Conservation (phyloP, 1,140 invertebrate species). For the Diorhabda sublineata region DNA sequence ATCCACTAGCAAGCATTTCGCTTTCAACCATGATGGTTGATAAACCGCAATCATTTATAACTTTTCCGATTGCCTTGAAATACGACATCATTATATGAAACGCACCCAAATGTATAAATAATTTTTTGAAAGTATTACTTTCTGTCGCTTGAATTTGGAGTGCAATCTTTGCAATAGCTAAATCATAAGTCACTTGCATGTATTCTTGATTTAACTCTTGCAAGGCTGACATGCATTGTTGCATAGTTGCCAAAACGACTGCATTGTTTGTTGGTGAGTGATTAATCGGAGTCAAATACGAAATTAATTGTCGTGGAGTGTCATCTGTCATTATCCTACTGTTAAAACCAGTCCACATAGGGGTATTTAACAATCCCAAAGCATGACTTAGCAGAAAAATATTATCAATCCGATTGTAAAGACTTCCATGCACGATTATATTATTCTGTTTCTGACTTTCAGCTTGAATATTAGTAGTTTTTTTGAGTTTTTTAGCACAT, state of each 20-base stretch:
- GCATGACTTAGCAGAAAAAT: slow-evolving; percentile 30
- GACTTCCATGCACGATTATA: too few species aligned
- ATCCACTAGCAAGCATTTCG: slow-evolving; percentile 6
- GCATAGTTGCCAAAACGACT: slow-evolving; percentile 33
- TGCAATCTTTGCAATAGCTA: slow-evolving; percentile 43
- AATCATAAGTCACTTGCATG: slow-evolving; percentile 28
- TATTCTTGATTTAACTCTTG: too few species aligned
- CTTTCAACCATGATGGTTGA: slow-evolving; percentile 41
- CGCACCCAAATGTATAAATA: slow-evolving; percentile 40
- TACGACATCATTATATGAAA: slow-evolving; percentile 37
- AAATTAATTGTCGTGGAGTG: slow-evolving; percentile 21
- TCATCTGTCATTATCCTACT: slow-evolving; percentile 1
- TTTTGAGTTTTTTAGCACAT: too few species aligned
- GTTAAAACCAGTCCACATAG: slow-evolving; percentile 25
- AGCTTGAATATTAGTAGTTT: too few species aligned
- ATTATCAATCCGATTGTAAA: slow-evolving; percentile 19
- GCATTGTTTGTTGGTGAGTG: slow-evolving; percentile 29
- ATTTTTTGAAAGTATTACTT: slow-evolving; percentile 15
- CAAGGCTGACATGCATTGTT: too few species aligned
- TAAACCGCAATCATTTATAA: slow-evolving; percentile 42
- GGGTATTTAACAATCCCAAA: slow-evolving; percentile 23
- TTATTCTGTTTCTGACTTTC: too few species aligned
- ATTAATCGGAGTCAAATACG: slow-evolving; percentile 39
- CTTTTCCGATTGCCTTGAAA: slow-evolving; percentile 33
- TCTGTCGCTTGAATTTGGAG: slow-evolving; percentile 31